Evolutionary conservation across 2,113 vertebrate genomes (phyloP), one percentile per base, ranked within the genome.

Genomic region (Climacteris rufus): DNA sequence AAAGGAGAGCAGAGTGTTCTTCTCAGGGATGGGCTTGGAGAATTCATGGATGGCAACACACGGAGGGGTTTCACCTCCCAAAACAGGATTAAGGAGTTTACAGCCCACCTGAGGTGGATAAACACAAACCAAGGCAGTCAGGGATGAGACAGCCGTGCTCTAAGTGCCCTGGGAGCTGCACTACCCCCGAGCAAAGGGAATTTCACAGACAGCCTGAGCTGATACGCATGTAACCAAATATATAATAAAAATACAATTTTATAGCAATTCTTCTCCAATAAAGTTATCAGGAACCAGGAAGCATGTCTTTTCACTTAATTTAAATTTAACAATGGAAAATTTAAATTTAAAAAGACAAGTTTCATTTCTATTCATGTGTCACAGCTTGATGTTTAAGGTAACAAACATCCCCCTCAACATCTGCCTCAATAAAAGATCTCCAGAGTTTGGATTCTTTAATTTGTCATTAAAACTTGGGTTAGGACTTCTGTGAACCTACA

Each of bases 291-390:
- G 87, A 79, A 63, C 66, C 78, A 50, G 50, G 76, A 57, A 77
- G 37, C 0, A 3, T 11, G 28, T 16, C 37, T 49, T 39, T 85
- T 82, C 0, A 0, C 22, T 8, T 33, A 35, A 90, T 54, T 92
- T 66, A 15, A 77, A 88, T 88, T 45, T 50, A 63, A 65, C 59
- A 87, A 65, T 68, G 18, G 44, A 42, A 77, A 78, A 88, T 54
- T 68, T 54, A 69, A 85, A 93, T 93, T 74, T 42, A 56, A 44
- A 9, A 53, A 10, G 49, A 70, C 69, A 68, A 77, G 37, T 45
- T 81, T 22, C 0, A 10, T 42, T 71, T 52, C 31, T 8, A n/a
- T 31, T 31, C 1, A 0, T 7, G 22, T n/a, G 20, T 39, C 68
- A 47, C 44, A 30, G 21, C 80, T 87, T 5, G 31, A 28, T 11